Evolutionary conservation across 2,113 vertebrate species (phyloP), one percentile per base, ranked within the genome.

Genomic region (Amphilophus citrinellus): DNA sequence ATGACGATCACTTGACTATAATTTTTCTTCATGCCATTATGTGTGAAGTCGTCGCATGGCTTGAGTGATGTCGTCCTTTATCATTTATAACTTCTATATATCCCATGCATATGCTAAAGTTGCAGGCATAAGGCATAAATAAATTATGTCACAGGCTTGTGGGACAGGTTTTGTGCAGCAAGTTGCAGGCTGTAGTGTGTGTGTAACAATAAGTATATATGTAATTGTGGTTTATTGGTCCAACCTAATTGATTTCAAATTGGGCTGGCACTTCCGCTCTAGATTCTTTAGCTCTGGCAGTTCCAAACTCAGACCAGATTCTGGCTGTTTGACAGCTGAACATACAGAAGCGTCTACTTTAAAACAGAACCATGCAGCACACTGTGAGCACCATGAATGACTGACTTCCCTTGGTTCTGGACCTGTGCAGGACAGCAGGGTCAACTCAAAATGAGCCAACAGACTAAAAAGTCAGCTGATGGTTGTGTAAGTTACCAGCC

Each of bases 381-480:
- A 39, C 63, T 60, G 59, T 80, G 76, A 81, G 81, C 50, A 56
- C 24, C 84, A 68, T 68, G 18, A 82, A 10, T 66, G 76, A 61
- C 15, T 82, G 56, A 32, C 37, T 58, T 47, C 32, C 18, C 30
- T 30, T 71, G 50, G 30, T 60, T 65, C 42, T 50, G 24, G 61
- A n/a, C 73, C 47, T 14, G 42, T 22, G 27, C 22, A 47, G 42
- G 42, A 27, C 27, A 68, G 42, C 27, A 71, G 42, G 47, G 42
- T 75, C 39, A 58, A 79, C 56, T 60, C 53, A 35, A 58, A 39
- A 68, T 42, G 14, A 76, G 56, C 30, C 56, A 0, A 39, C 32
- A 39, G 42, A 56, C 11, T 47, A 2, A 32, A 53, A 61, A 62
- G 27, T 37, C 32, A 60, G 11, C 56, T 61, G 2, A 35, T 5